phyloP scores from a whole-genome alignment of 2,797 vertebrate genomes.

The Eupleurogrammus muticus region DNA sequence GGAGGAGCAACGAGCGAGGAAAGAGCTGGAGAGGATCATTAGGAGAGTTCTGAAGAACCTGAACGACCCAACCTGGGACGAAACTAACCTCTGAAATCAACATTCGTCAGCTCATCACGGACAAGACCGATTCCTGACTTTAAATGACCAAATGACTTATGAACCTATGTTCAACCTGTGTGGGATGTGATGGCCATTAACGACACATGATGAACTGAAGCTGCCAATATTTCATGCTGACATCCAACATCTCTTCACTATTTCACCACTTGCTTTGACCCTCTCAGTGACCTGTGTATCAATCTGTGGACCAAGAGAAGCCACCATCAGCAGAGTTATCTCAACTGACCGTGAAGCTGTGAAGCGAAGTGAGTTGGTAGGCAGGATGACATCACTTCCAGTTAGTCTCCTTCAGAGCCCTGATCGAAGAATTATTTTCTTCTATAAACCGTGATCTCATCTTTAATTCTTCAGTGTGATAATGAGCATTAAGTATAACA shows the following conservation, averaged over 20 bases:
- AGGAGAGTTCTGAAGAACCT: slow-evolving; percentile 93
- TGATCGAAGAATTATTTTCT: background rate
- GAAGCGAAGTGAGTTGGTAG: slow-evolving; percentile 56
- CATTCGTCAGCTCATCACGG: background rate
- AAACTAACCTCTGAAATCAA: slow-evolving; percentile 91
- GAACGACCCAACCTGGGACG: slow-evolving; percentile 97
- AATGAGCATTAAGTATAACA: background rate
- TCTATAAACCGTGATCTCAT: background rate
- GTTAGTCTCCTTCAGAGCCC: slow-evolving; percentile 10
- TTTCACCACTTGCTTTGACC: slow-evolving; percentile 20
- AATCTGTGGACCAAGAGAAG: slow-evolving; percentile 51
- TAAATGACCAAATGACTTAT: slow-evolving; percentile 17
- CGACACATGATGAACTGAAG: slow-evolving; percentile 12
- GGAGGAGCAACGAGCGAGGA: slow-evolving; percentile 95
- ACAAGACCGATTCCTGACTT: slow-evolving; percentile 20
- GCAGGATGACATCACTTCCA: slow-evolving; percentile 29
- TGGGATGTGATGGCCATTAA: slow-evolving; percentile 5
- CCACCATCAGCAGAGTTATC: slow-evolving; percentile 39
- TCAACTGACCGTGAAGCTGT: slow-evolving; percentile 61
- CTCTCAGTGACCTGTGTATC: slow-evolving; percentile 24
- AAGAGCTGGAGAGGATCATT: slow-evolving; percentile 93
- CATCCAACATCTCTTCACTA: background rate
- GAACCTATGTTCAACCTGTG: background rate
- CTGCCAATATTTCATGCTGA: slow-evolving; percentile 18
- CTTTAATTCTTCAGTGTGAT: background rate